Evolutionary conservation across 2,797 vertebrate genomes (phyloP), one percentile per base, ranked within the genome.

Genomic region (Chrysocyon brachyurus): DNA sequence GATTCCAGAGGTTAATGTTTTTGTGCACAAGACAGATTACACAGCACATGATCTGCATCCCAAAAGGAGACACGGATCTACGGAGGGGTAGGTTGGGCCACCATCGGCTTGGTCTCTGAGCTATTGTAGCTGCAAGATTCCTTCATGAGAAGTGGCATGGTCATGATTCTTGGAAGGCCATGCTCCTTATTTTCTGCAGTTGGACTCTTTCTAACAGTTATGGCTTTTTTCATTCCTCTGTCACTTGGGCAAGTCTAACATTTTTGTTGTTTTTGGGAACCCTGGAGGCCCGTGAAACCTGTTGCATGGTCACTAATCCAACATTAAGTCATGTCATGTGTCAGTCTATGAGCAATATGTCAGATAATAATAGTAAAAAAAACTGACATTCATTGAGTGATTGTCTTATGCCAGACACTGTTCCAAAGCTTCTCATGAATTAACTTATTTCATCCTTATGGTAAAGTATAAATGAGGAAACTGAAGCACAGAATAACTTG

Each of bases 1-100:
- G 17, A 85, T 97, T 98, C 78, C 72, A 83, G 94, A 66, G 97
- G 81, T 90, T 96, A 92, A 94, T 90, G 81, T 52, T 94, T 98
- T 92, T 95, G 78, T 56, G 92, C 56, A 75, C 17, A 12, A 59
- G 94, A 83, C 61, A 19, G 68, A 82, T 77, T 66, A 28, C 49
- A 59, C 12, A 49, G 91, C 52, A 14, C 24, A 52, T 3, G 2
- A 0, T 8, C 61, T 16, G n/a, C 85, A 75, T 73, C 73, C 63
- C 26, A n/a, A 52, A 36, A 78, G 64, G 40, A 82, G 82, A 70
- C 19, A 0, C 0, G 0, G 70, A 21, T 81, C 31, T 17, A 17
- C 28, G 2, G 66, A 0, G 12, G 36, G 31, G 46, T 31, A 36
- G 16, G 26, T 12, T 2, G 46, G 82, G n/a, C 54, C 72, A 5